A percentile compares a stretch with the other conserved stretches of the same genome.
Conservation (phyloP, 2,797 vertebrate species). For the Psittacula derbiana region DNA sequence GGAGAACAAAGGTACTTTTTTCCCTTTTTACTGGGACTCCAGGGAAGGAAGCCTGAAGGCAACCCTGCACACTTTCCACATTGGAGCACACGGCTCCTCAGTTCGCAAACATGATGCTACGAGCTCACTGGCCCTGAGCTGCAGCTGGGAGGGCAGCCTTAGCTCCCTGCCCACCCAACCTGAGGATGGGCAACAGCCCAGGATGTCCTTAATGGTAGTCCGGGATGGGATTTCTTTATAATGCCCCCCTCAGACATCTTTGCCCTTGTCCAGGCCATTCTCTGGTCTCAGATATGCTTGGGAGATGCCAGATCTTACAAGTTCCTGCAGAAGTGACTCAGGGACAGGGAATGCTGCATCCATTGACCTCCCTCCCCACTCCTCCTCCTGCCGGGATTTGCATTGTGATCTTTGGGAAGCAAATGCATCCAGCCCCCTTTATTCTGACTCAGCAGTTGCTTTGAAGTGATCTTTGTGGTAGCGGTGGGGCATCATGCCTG, state of each 20-base stretch:
- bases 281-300: background rate
- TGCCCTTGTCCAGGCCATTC: background rate
- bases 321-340: slow-evolving; percentile 49
- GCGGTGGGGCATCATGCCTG: slow-evolving; percentile 58
- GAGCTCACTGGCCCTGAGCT: accelerated
- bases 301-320: background rate
- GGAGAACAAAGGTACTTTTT: background rate
- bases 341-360: slow-evolving; percentile 12
- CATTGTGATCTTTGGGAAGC: slow-evolving; percentile 43
- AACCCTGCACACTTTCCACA: background rate
- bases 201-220: background rate
- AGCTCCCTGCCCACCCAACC: background rate
- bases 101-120: background rate
- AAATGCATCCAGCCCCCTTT: slow-evolving; percentile 33
- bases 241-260: background rate
- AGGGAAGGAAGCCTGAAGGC: background rate
- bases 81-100: background rate
- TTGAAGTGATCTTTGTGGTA: slow-evolving; percentile 56
- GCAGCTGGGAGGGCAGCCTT: background rate
- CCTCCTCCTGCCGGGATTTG: background rate
- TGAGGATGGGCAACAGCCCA: background rate
- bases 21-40: background rate
- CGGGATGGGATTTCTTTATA: background rate
- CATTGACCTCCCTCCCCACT: background rate
- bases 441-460: slow-evolving; percentile 67